These are phyloP conservation scores for Oscheius myriophilus DNA, from an alignment of 2,888 invertebrate genomes.

Conservation along the genomic window DNA sequence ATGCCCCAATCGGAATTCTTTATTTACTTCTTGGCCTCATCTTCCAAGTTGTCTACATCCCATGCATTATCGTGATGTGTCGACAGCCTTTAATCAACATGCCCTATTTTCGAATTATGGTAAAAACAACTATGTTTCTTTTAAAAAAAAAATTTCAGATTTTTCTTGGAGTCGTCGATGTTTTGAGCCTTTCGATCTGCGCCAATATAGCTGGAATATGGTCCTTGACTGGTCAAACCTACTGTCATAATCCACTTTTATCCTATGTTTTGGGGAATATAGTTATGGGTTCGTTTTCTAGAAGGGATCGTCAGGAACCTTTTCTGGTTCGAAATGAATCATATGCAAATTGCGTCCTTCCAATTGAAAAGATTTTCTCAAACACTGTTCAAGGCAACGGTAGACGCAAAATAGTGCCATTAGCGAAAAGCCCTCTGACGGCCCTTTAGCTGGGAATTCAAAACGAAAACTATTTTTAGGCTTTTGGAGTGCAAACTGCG, in stretches of 20 bases:
- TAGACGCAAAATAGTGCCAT: no score
- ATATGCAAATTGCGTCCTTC: no score
- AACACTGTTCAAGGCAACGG: no score
- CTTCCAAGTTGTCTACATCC: constrained; percentile 13
- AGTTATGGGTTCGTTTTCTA: constrained; percentile 32
- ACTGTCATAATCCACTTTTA: constrained; percentile 35
- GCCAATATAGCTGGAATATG: constrained; percentile 45
- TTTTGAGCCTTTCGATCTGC: constrained; percentile 37
- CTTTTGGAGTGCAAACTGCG: constrained; percentile 42
- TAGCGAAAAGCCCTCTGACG: no score
- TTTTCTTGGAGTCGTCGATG: constrained; percentile 31
- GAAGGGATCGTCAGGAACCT: no score
- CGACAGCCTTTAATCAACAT: not conserved
- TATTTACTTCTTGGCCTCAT: constrained; percentile 5
- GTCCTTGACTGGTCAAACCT: constrained; percentile 38
- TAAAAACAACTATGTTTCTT: not conserved
- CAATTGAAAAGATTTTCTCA: no score
- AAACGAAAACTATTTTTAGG: constrained; percentile 17
- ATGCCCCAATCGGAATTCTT: constrained; percentile 5
- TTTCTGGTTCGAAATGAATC: no score
- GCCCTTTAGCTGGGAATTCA: no score
- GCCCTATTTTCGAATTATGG: constrained; percentile 20
- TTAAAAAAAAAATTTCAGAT: not conserved
- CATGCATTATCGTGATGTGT: constrained; percentile 15
- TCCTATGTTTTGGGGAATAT: constrained; percentile 37